A percentile compares a stretch with the other conserved stretches of the same genome.
Conservation (phyloP, 2,797 vertebrate genomes). For the Buceros bicornis region DNA sequence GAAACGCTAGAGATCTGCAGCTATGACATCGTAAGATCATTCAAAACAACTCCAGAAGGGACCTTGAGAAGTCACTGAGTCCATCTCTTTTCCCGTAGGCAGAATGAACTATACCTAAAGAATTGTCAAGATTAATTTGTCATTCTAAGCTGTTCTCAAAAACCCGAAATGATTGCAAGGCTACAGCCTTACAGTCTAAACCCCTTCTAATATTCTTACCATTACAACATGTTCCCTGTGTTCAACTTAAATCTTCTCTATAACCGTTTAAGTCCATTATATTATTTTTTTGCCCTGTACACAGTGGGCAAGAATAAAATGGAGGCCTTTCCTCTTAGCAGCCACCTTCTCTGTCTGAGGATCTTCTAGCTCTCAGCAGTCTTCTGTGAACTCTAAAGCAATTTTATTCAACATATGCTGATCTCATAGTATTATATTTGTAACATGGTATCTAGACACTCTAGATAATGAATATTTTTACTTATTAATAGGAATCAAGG, state of each 20-base stretch:
- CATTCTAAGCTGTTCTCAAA: conserved; percentile 24
- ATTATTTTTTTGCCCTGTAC: neutral
- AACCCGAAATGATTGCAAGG: neutral
- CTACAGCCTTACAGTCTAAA: neutral
- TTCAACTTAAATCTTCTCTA: neutral
- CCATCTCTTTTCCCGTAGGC: neutral
- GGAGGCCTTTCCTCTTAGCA: neutral
- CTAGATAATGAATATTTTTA: neutral
- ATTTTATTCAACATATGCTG: neutral
- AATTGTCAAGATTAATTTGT: conserved; percentile 53
- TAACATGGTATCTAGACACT: neutral
- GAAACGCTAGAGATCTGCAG: neutral
- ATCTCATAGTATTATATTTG: neutral
- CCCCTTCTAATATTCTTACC: neutral
- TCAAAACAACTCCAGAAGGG: neutral
- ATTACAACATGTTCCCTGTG: neutral
- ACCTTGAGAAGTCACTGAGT: conserved; percentile 27
- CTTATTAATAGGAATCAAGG: neutral
- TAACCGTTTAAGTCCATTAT: neutral
- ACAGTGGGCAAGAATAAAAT: neutral
- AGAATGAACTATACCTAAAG: conserved; percentile 21
- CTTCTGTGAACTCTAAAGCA: neutral
- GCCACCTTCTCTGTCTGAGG: neutral
- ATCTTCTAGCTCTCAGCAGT: neutral
- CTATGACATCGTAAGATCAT: neutral